Base-by-base conservation (phyloP, 2,888 invertebrate genomes). In the Eilema caniola region DNA sequence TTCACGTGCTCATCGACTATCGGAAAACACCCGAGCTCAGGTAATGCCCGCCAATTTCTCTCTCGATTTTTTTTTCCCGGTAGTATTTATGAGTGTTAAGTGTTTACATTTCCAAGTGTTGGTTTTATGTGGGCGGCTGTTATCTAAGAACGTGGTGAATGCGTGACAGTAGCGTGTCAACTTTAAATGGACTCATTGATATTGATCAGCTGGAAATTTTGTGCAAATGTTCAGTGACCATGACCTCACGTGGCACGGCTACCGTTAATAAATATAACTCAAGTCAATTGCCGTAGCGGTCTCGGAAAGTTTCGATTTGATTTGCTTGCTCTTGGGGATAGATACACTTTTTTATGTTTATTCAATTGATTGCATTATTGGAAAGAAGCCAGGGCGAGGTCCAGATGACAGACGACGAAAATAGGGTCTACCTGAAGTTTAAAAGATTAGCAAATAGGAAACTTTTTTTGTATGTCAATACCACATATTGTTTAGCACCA, bases 121-220 rank as follows among this genome's bases (percentile, higher is more conserved):
- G 69, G 66, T n/a, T n/a, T n/a, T n/a, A n/a, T n/a, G n/a, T 80
- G 72, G 72, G 77, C 72, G 76, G 62, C 61, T 63, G 72, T 78
- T 85, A 85, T 83, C 75, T 80, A 70, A 75, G 31, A 70, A 75
- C 80, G 79, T 81, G 84, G 64, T 37, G 23, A 24, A 60, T 72
- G 66, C 83, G 79, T 78, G 81, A 47, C 63, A 61, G 20, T 10
- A 23, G 1, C 70, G 67, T 83, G 80, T 76, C 73, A 60, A 65
- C 60, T 78, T 70, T 59, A 74, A 73, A 62, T 66, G 67, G 47
- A 47, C 61, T 75, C 67, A 71, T 67, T 66, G 59, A 67, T 77
- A 76, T 72, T 74, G 75, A 83, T 79, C 79, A 77, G 72, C 71
- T 75, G 82, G 76, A 79, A 69, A 47, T 60, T 69, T 62, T 73